Evolutionary conservation across 2,888 invertebrate species (phyloP), one percentile per base, ranked within the genome.

Genomic region (Cephus pulcher): DNA sequence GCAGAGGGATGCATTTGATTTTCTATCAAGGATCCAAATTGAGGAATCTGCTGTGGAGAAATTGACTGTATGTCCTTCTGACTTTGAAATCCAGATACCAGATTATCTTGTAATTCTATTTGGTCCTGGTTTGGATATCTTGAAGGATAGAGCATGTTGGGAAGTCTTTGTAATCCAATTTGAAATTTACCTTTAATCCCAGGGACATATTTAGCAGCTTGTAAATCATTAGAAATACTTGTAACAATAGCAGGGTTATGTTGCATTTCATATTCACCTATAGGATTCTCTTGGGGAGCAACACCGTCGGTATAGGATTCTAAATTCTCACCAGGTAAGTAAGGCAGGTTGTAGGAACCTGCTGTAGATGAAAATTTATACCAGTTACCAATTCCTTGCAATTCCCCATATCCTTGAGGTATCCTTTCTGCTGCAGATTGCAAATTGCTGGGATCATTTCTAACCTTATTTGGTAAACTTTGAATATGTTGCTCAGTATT

Each of bases 281-380:
- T 23, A 56, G 56, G 9, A 56, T 15, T 23, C 56, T 56, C 23
- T 56, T 56, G 56, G 23, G 23, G 56, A 56, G 9, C 56, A 56
- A 23, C 56, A 56, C 56, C 33, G 12, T 74, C 74, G 4, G 37
- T 74, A 32, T 23, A 11, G 32, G 74, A n/a, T 37, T 74, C 74
- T 37, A 74, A 37, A 74, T 74, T 74, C 23, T 37, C 15, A 33
- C 37, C 34, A 34, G 74, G 37, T 37, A 74, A 15, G 12, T 74
- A 74, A 34, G 74, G 74, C 12, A 74, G 4, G 15, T 30, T 74
- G 30, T 74, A 74, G 32, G 33, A 12, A 71, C 11, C 2, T 2
- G 71, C 71, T 34, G 34, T 32, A 33, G 71, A 33, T 34, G 34
- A 71, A 12, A 33, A 71, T 71, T 32, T 71, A 33, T 30, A 71